A percentile compares a stretch with the other conserved stretches of the same genome.
Evolutionary conservation across 2,797 vertebrate genomes (phyloP).

Genomic region (Poeciliopsis infans): DNA sequence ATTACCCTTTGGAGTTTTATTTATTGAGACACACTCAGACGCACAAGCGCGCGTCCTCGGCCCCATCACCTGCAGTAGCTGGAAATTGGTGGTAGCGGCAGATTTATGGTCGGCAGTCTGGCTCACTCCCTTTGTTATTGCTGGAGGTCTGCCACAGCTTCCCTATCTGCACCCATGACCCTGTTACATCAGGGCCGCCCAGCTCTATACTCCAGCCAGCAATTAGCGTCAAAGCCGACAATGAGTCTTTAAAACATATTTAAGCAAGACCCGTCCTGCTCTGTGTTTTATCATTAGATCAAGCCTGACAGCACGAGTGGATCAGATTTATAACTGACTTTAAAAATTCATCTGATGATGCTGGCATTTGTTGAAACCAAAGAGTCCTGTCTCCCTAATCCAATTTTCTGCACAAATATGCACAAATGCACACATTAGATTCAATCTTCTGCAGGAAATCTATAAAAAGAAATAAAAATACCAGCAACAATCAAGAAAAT

Average conservation of each 20-base stretch:
- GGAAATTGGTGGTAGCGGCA: conserved; percentile 75
- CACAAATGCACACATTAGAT: not conserved
- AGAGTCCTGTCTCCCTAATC: not conserved
- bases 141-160: conserved; percentile 82
- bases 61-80: conserved; percentile 60
- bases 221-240: conserved; percentile 54
- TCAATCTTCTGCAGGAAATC: conserved; percentile 21
- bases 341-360: conserved; percentile 8
- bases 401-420: not conserved
- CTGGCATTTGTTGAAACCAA: conserved; percentile 15
- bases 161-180: conserved; percentile 81
- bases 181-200: conserved; percentile 75
- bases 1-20: conserved; percentile 83
- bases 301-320: conserved; percentile 3
- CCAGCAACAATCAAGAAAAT: conserved; percentile 41
- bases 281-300: conserved; percentile 57
- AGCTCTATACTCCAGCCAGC: conserved; percentile 64
- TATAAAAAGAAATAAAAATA: conserved; percentile 1
- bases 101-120: conserved; percentile 78
- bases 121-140: conserved; percentile 71
- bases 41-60: conserved; percentile 23
- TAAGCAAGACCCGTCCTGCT: conserved; percentile 62
- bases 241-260: conserved; percentile 57
- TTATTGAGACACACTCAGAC: conserved; percentile 73
- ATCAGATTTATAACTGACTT: conserved; percentile 40